These are phyloP conservation scores for Ammospiza caudacuta DNA, from an alignment of 2,113 vertebrate genomes.

Conservation along the genomic window DNA sequence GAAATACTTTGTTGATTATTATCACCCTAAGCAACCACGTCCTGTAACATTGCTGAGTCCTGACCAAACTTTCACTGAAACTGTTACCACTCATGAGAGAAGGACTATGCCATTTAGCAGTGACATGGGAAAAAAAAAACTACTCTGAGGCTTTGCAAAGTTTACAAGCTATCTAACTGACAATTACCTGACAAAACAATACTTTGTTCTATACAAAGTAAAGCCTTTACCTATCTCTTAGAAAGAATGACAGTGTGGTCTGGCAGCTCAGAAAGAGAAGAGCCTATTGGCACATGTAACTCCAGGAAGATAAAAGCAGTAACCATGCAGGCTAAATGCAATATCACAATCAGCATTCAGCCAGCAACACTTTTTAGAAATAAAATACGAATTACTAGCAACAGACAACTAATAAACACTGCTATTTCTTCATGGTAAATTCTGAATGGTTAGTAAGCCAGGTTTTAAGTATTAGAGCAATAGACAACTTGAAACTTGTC, in stretches of 20 bases:
- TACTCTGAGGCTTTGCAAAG: neutral
- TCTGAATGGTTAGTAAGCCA: neutral
- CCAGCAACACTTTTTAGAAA: neutral
- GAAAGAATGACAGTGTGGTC: neutral
- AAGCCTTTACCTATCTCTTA: neutral
- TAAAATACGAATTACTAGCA: neutral
- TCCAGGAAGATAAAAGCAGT: neutral
- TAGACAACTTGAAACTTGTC: neutral
- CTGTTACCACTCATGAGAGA: neutral
- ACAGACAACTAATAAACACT: neutral
- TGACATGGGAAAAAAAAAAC: fast-evolving
- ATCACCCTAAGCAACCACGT: neutral
- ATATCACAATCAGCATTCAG: neutral
- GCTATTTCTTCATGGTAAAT: neutral
- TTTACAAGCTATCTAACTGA: neutral
- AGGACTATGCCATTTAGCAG: neutral
- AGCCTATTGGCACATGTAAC: fast-evolving
- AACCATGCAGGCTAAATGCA: neutral
- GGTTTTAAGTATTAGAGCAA: neutral
- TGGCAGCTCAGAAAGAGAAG: neutral
- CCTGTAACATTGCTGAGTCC: neutral
- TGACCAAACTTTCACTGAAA: neutral
- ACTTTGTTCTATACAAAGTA: neutral
- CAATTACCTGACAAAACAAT: neutral
- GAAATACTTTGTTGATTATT: neutral